A percentile compares a stretch with the other conserved stretches of the same genome.
These are phyloP conservation scores for Strongylocentrotus purpuratus DNA, from an alignment of 35 echinoderm and acorn worm species.

Conservation along the genomic window DNA sequence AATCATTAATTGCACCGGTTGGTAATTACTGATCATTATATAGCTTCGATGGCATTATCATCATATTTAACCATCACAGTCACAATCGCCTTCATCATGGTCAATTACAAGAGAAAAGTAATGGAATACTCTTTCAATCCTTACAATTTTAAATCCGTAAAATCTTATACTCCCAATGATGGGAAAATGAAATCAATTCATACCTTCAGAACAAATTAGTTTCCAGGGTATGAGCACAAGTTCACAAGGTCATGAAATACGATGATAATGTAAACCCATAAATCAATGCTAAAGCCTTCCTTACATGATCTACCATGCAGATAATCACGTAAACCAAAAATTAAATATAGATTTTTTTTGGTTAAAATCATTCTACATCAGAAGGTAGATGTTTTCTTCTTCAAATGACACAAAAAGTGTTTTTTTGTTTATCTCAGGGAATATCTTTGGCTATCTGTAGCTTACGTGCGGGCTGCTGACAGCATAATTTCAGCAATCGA, in stretches of 20 bases:
- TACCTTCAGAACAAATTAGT: not conserved
- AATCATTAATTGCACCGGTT: too few relatives aligned
- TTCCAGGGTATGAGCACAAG: not conserved
- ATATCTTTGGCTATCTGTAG: too few relatives aligned
- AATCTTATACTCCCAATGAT: not conserved
- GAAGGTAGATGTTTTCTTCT: too few relatives aligned
- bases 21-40: too few relatives aligned
- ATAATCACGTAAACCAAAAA: not conserved
- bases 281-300: not conserved
- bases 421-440: too few relatives aligned
- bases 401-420: too few relatives aligned
- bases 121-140: not conserved
- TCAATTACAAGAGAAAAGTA: too few relatives aligned
- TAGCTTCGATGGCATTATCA: too few relatives aligned
- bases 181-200: not conserved
- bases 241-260: not conserved
- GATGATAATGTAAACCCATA: not conserved
- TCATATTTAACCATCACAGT: too few relatives aligned
- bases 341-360: not conserved
- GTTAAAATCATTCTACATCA: too few relatives aligned
- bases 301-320: not conserved
- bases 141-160: not conserved
- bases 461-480: too few relatives aligned
- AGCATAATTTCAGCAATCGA: not conserved
- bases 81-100: too few relatives aligned